phyloP scores from a whole-genome alignment of 2,888 invertebrate species.

The Calliopum simillimum region DNA sequence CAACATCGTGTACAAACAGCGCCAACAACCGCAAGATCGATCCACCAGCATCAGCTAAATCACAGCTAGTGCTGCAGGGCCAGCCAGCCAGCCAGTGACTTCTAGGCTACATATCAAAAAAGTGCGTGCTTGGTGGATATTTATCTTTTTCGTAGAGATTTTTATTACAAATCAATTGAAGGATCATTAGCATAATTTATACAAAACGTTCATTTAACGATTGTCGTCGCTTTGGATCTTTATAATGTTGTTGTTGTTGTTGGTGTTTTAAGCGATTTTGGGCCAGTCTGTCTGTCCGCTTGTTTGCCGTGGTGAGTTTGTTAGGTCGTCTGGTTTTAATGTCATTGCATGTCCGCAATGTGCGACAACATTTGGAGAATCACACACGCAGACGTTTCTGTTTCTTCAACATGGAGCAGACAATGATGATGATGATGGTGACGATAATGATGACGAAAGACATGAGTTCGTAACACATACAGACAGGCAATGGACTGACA shows the following conservation, averaged over 20 bases:
- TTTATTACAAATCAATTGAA: constrained; percentile 69
- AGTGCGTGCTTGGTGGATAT: constrained; percentile 66
- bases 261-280: constrained; percentile 6
- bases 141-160: constrained; percentile 66
- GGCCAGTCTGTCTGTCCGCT: background rate
- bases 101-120: constrained; percentile 39
- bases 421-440: constrained; percentile 15
- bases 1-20: constrained; percentile 15
- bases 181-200: constrained; percentile 69
- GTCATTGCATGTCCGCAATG: constrained; percentile 41
- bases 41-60: background rate
- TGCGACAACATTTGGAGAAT: constrained; percentile 21
- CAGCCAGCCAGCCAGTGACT: background rate
- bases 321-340: constrained; percentile 2
- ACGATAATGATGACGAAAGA: constrained; percentile 11
- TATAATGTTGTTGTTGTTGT: constrained; percentile 6
- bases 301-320: background rate
- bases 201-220: constrained; percentile 68
- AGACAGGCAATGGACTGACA: too few species aligned
- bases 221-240: constrained; percentile 50
- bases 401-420: background rate
- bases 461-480: constrained; percentile 13
- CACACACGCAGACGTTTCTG: constrained; percentile 2
- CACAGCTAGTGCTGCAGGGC: too few species aligned
- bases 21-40: constrained; percentile 17